Conservation (phyloP, 2,113 vertebrate genomes). For the human (Homo sapiens) region GRCh38 chr2:115287001-115287500, state of each 20-base stretch:
- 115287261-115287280: background rate
- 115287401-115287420: too few relatives aligned
- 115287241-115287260: background rate
- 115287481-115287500: too few relatives aligned
- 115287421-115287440: too few relatives aligned
- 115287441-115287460: too few relatives aligned
- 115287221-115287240: background rate
- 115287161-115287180: background rate
- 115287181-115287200: background rate
- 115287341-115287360: too few relatives aligned
- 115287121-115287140: background rate
- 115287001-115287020: background rate
- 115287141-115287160: background rate
- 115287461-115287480: too few relatives aligned
- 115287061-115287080: background rate
- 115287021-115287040: background rate
- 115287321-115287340: too few relatives aligned
- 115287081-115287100: background rate
- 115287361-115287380: too few relatives aligned
- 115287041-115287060: background rate
- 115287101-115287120: background rate
- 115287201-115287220: background rate
- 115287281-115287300: too few relatives aligned
- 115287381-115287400: too few relatives aligned
- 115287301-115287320: too few relatives aligned